Evolutionary conservation across 1,140 invertebrate species (phyloP), one percentile per base, ranked within the genome.

Genomic region (Olivierus martensii): DNA sequence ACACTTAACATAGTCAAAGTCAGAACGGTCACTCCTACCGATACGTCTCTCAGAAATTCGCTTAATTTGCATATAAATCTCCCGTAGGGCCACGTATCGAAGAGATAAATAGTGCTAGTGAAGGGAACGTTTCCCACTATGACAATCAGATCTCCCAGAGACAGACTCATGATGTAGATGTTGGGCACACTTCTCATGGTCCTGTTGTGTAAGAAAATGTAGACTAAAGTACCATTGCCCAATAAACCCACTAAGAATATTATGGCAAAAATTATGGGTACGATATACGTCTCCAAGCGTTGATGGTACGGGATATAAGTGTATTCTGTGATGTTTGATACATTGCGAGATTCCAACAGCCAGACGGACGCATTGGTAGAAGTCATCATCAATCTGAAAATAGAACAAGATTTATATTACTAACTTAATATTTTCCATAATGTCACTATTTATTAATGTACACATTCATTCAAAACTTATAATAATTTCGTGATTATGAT

Each of bases 11-110:
- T 87, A 0, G 87, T 91, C 46, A 94, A 70, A 0, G 89, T 93
- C 66, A 94, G 93, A 4, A 94, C 87, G 0, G 88, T 92, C 0
- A 95, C 88, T 0, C 88, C 89, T 41, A 92, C 83, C 15, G 85
- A 90, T 52, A 93, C 75, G 62, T 92, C 87, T 65, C 90, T 88
- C n/a, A 83, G 78, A 51, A 79, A 87, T 67, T 91, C 87, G 2
- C 81, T 84, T 5, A 84, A 69, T 61, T 82, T 84, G 66, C 87
- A 90, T 0, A 86, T 70, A 4, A 76, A 54, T 28, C 76, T 68
- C 6, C 85, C 85, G 68, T 80, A 89, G 0, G 84, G 85, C 86
- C 87, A 93, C 2, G 80, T 82, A 43, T 85, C 82, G 51, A 88
- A 66, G 0, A 84, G 87, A 70, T 90, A 93, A 1, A 91, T 71